Evolutionary conservation across 2,888 invertebrate genomes (phyloP).

Genomic region (Dicroscelio sp.): DNA sequence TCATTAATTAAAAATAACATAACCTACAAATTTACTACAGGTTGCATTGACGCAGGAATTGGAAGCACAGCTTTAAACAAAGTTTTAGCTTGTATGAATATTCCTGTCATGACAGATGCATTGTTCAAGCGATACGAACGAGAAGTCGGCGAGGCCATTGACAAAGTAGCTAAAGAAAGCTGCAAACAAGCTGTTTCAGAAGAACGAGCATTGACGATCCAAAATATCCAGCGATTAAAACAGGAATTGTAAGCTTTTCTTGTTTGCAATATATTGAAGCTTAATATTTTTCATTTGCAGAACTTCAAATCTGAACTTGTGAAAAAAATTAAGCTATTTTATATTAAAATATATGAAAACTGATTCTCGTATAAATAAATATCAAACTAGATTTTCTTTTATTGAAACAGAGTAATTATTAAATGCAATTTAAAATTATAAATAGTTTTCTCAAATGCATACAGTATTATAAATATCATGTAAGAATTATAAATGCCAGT

Average conservation of each 20-base stretch:
- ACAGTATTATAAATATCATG: too few species aligned
- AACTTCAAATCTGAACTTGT: not conserved
- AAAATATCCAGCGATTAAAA: not conserved
- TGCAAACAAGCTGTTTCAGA: slow-evolving; percentile 74
- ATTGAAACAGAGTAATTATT: too few species aligned
- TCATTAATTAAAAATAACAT: not conserved
- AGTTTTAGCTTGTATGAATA: slow-evolving; percentile 76
- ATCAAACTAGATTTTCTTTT: too few species aligned
- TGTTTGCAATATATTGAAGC: not conserved
- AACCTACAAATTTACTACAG: slow-evolving; percentile 33
- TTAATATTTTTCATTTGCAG: slow-evolving; percentile 9
- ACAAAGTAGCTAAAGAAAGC: slow-evolving; percentile 79
- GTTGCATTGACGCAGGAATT: slow-evolving; percentile 63
- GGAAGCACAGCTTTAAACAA: slow-evolving; percentile 76
- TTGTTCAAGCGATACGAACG: slow-evolving; percentile 79
- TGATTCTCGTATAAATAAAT: too few species aligned
- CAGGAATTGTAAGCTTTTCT: not conserved
- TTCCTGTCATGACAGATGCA: slow-evolving; percentile 58
- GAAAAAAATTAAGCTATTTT: too few species aligned
- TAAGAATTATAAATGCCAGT: too few species aligned
- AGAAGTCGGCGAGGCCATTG: slow-evolving; percentile 72
- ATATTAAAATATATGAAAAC: too few species aligned
- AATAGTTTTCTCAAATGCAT: too few species aligned
- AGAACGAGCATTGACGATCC: slow-evolving; percentile 62
- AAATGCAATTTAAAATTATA: too few species aligned